phyloP scores from a whole-genome alignment of 2,113 vertebrate species.

The Amazona guildingii region DNA sequence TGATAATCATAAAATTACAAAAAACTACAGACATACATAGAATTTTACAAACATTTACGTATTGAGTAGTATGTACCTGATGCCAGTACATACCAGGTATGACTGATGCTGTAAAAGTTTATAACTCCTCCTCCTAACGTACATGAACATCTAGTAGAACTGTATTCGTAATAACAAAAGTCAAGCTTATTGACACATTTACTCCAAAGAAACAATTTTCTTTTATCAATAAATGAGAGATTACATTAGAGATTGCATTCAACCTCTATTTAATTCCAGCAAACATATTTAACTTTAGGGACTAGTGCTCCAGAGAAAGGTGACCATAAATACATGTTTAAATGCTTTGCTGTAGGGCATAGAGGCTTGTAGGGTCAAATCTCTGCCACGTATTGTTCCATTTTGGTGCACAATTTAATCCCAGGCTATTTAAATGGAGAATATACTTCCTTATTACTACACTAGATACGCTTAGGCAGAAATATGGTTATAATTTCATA shows the following conservation, averaged over 20 bases:
- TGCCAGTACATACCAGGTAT: background rate
- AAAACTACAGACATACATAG: background rate
- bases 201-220: background rate
- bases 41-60: background rate
- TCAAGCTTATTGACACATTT: background rate
- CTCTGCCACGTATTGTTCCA: background rate
- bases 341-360: background rate
- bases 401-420: conserved; percentile 15
- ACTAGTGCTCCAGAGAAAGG: background rate
- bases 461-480: conserved; percentile 8
- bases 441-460: background rate
- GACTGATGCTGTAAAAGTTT: background rate
- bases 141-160: background rate
- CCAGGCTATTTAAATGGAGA: conserved; percentile 1
- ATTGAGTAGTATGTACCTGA: background rate
- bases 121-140: background rate
- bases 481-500: conserved; percentile 24
- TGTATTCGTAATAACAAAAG: background rate
- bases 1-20: background rate
- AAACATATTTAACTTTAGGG: background rate
- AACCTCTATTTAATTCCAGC: background rate
- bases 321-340: background rate
- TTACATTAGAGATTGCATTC: background rate
- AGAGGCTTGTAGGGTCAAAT: background rate
- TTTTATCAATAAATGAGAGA: background rate